Percentiles rank a stretch among this genome's conserved stretches.
phyloP scores from a whole-genome alignment of 2,113 vertebrate genomes.

The Chamaea fasciata region DNA sequence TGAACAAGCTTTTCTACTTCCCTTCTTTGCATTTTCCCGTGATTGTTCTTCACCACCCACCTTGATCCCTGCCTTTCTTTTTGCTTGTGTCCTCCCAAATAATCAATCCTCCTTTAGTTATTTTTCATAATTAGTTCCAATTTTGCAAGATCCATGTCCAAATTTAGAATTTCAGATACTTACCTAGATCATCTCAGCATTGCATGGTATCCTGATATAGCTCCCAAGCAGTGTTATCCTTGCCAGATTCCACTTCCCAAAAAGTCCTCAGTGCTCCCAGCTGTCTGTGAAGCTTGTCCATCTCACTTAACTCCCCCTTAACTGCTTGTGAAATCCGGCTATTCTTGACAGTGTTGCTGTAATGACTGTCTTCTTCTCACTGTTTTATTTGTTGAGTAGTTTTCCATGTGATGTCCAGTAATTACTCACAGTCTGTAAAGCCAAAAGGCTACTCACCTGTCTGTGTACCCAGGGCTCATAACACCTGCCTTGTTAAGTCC shows the following conservation, averaged over 20 bases:
- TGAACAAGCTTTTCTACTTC: neutral
- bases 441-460: neutral
- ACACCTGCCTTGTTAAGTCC: neutral
- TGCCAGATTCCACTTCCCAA: neutral
- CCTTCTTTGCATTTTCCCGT: neutral
- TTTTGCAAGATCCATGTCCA: neutral
- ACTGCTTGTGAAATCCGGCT: neutral
- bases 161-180: neutral
- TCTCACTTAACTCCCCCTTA: neutral
- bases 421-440: neutral
- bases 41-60: neutral
- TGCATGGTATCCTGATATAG: neutral
- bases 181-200: neutral
- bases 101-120: neutral
- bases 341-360: neutral
- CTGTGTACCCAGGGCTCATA: neutral
- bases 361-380: neutral
- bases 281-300: neutral
- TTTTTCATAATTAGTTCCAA: neutral
- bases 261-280: neutral
- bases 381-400: neutral
- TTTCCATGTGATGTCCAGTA: neutral
- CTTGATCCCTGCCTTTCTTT: neutral
- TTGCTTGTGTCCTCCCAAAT: neutral
- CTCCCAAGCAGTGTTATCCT: neutral